Evolutionary conservation across 2,888 invertebrate genomes (phyloP).

Genomic region (Cephus rjabovi): DNA sequence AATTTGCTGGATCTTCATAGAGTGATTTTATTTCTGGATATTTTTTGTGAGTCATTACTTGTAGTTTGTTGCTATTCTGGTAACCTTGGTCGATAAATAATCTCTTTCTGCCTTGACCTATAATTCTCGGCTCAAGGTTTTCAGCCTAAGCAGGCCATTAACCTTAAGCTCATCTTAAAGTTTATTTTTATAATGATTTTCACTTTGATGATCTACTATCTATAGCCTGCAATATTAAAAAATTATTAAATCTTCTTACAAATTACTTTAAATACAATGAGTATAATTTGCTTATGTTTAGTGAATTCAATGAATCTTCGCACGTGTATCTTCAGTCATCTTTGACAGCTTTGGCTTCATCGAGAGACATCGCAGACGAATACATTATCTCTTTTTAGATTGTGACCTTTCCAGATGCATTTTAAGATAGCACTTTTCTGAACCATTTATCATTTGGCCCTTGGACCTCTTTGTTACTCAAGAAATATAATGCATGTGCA

Average conservation of each 20-base stretch:
- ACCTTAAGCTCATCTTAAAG: neutral
- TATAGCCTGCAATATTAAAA: neutral
- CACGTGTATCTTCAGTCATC: neutral
- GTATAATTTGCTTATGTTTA: neutral
- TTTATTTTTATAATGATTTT: neutral
- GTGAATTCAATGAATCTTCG: neutral
- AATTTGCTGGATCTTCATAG: neutral
- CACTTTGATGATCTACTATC: neutral
- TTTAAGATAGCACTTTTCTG: neutral
- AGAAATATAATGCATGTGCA: slow-evolving; percentile 16
- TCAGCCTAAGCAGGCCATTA: neutral
- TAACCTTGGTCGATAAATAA: neutral
- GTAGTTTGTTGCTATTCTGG: neutral
- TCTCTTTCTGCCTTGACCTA: neutral
- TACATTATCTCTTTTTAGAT: neutral
- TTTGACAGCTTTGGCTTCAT: neutral
- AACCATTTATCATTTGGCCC: neutral
- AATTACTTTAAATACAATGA: neutral
- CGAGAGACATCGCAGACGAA: neutral
- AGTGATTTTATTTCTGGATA: neutral
- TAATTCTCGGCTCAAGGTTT: neutral
- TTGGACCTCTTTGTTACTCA: neutral
- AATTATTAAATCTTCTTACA: neutral
- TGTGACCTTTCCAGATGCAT: neutral
- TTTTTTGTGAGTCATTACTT: neutral